Evolutionary conservation across 1,140 invertebrate genomes (phyloP).

Genomic region (Drosophila malerkotliana): DNA sequence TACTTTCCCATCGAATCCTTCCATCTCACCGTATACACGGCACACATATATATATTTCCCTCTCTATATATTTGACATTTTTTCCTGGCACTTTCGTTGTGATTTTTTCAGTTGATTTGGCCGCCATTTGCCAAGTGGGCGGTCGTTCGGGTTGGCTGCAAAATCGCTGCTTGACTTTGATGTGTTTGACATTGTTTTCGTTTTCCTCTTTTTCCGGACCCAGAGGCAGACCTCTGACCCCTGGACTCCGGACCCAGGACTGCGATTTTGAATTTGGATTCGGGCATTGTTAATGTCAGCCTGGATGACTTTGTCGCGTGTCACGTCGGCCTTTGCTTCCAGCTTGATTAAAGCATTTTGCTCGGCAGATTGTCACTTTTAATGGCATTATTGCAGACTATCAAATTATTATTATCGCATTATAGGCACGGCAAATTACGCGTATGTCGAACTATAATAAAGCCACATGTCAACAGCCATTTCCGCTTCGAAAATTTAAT

Average conservation of each 20-base stretch:
- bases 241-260: background rate
- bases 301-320: conserved; percentile 1
- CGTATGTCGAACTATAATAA: conserved; percentile 48
- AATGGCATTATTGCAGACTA: conserved; percentile 49
- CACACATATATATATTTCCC: background rate
- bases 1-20: conserved; percentile 19
- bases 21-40: background rate
- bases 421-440: conserved; percentile 52
- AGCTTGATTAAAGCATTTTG: conserved; percentile 51
- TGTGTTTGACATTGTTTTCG: conserved; percentile 78
- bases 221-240: background rate
- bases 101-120: conserved; percentile 77
- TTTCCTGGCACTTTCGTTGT: conserved; percentile 47
- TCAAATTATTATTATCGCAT: conserved; percentile 62
- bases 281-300: conserved; percentile 5
- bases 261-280: conserved; percentile 8
- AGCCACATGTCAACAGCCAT: conserved; percentile 13
- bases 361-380: conserved; percentile 47
- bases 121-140: conserved; percentile 52
- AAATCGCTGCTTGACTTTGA: conserved; percentile 69
- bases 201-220: conserved; percentile 49
- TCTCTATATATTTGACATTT: conserved; percentile 4
- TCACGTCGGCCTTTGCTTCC: conserved; percentile 5
- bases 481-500: background rate
- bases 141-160: conserved; percentile 18